A percentile compares a stretch with the other conserved stretches of the same genome.
Conservation (phyloP, 2,113 vertebrate genomes). For the Haemorhous mexicanus region DNA sequence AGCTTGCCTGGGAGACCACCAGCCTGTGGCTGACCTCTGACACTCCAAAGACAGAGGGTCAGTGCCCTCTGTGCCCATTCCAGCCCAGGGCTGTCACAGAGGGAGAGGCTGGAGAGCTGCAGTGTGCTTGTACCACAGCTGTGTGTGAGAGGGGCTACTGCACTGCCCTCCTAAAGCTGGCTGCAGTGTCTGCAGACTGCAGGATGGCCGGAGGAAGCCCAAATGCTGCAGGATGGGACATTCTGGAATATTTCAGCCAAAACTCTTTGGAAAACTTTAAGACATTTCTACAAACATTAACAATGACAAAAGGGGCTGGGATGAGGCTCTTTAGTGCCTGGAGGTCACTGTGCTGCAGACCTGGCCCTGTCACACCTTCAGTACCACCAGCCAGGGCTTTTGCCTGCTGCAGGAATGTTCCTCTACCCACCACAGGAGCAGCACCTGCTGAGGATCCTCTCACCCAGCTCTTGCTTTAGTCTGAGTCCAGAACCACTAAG, state of each 20-base stretch:
- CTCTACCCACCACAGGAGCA: neutral
- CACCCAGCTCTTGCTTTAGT: neutral
- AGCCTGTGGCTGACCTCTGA: neutral
- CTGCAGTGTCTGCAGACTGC: neutral
- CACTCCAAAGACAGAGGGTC: neutral
- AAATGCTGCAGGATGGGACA: neutral
- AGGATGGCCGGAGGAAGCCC: neutral
- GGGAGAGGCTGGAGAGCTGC: neutral
- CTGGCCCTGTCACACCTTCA: neutral
- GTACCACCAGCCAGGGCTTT: neutral
- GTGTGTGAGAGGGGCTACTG: neutral
- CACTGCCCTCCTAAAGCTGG: neutral
- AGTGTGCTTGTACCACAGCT: rapidly evolving
- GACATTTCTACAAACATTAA: neutral
- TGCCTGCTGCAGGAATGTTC: neutral
- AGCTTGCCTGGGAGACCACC: neutral
- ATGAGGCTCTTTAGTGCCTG: neutral
- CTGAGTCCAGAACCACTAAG: neutral
- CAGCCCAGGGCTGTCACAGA: neutral
- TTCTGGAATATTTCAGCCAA: neutral
- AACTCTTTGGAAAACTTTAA: neutral
- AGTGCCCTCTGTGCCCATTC: neutral
- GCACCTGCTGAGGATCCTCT: neutral
- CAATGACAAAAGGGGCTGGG: neutral
- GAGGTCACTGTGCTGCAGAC: neutral